phyloP scores from a whole-genome alignment of 2,113 vertebrate species.

The Sphaerodactylus townsendi region DNA sequence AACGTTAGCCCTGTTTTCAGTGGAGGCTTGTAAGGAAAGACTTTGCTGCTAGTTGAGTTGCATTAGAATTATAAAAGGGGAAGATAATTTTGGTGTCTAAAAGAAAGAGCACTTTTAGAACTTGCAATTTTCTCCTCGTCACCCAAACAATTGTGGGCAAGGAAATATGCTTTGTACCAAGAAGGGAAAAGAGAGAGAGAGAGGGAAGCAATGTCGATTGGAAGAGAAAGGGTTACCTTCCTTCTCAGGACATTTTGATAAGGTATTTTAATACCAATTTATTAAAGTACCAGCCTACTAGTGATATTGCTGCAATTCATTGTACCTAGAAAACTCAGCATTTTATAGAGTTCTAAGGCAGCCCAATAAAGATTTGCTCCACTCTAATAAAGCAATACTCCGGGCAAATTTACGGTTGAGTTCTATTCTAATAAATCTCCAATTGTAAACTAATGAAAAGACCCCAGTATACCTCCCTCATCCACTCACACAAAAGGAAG shows the following conservation, averaged over 20 bases:
- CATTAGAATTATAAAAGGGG: constrained; percentile 57
- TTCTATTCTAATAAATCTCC: constrained; percentile 91
- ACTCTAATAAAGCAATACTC: constrained; percentile 89
- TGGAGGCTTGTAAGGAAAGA: constrained; percentile 26
- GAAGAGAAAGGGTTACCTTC: constrained; percentile 80
- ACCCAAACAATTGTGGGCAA: constrained; percentile 58
- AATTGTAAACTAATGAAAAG: constrained; percentile 93
- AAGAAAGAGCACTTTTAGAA: constrained; percentile 56
- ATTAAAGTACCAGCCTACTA: constrained; percentile 84
- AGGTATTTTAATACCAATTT: constrained; percentile 89
- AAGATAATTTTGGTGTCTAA: constrained; percentile 65
- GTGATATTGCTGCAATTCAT: constrained; percentile 84
- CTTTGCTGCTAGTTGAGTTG: constrained; percentile 42
- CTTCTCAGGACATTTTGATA: constrained; percentile 82
- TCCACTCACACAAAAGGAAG: constrained; percentile 87
- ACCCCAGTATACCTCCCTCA: constrained; percentile 82
- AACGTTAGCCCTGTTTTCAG: not conserved
- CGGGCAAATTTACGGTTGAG: constrained; percentile 86
- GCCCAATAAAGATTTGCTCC: constrained; percentile 85
- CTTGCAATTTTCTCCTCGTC: constrained; percentile 37
- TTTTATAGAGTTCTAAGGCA: constrained; percentile 86
- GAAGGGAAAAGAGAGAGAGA: constrained; percentile 2
- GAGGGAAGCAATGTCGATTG: constrained; percentile 59
- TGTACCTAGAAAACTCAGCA: constrained; percentile 87
- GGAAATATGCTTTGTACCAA: constrained; percentile 54